phyloP scores from a whole-genome alignment of 2,888 invertebrate species.

The Thecophora atra region DNA sequence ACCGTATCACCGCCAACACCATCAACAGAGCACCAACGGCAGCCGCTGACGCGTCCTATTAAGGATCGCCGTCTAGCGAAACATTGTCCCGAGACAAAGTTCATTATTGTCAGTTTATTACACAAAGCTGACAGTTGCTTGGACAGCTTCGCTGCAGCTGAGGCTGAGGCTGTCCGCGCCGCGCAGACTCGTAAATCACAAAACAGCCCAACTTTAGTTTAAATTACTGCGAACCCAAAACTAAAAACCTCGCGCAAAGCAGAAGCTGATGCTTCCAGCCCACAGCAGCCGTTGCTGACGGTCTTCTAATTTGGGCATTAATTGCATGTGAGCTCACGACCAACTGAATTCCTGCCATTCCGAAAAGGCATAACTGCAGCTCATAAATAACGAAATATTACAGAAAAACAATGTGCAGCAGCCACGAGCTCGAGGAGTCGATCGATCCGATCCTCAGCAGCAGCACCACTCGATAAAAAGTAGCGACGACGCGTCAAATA shows the following conservation, averaged over 20 bases:
- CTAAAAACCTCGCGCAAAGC: background rate
- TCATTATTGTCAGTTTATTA: conserved; percentile 25
- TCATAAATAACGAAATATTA: conserved; percentile 49
- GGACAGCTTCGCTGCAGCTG: background rate
- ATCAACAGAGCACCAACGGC: conserved; percentile 8
- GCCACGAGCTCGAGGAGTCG: conserved; percentile 19
- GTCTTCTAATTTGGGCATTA: conserved; percentile 50
- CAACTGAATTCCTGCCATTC: conserved; percentile 49
- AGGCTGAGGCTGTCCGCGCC: conserved; percentile 17
- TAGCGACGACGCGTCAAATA: conserved; percentile 20
- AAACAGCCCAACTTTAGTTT: background rate
- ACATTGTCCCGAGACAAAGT: conserved; percentile 11
- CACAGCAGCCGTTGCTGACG: conserved; percentile 8
- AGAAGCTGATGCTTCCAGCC: background rate
- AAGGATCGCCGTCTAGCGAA: background rate
- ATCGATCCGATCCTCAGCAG: conserved; percentile 8
- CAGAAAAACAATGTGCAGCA: conserved; percentile 1
- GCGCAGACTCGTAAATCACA: conserved; percentile 27
- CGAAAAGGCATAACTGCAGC: conserved; percentile 51
- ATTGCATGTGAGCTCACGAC: conserved; percentile 50
- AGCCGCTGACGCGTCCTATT: background rate
- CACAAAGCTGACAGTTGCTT: conserved; percentile 18
- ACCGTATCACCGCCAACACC: background rate
- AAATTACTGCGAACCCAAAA: background rate
- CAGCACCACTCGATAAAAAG: conserved; percentile 33